Base-by-base conservation (phyloP, 2,797 vertebrate genomes). In the Acanthis flammea region DNA sequence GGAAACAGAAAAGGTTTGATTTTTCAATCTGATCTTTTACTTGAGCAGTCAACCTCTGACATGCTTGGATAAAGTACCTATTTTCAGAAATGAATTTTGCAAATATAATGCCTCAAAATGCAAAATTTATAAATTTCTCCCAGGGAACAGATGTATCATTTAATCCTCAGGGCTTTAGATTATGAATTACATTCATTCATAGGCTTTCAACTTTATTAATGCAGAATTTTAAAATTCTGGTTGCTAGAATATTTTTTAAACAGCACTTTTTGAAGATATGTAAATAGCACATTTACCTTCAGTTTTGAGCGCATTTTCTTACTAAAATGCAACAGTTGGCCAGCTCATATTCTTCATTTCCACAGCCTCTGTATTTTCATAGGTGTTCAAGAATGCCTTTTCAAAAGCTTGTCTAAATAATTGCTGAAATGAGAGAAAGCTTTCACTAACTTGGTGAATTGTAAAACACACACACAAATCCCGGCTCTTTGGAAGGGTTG, bases 321-420 rank as follows among this genome's bases (percentile, higher is more conserved):
- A 45, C 75, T 92, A 68, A 84, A 48, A 61, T 71, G 25, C 0
- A 57, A 47, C 45, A 71, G 33, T 23, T 94, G 73, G 37, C 48
- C 31, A 33, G 18, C 41, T 73, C 15, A 31, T 60, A 41, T 17
- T 80, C 23, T 83, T 94, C 23, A 61, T 89, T 79, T 63, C 41
- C 61, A 33, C 31, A 55, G 41, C 39, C 25, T 44, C 35, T 17
- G 1, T 63, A 53, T 85, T 86, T 71, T 14, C 30, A 30, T 70
- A 39, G 47, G 58, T 95, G 60, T 92, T 78, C 71, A 82, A 30
- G 47, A 78, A 33, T 71, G 74, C 23, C 91, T 94, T 90, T 96
- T 94, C 88, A 94, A 72, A 48, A 86, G 71, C 65, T 93, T 96
- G 74, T 87, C 62, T 91, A 94, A 94, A 85, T 94, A 95, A 72